A percentile compares a stretch with the other conserved stretches of the same genome.
These are phyloP conservation scores for Danio jaintianensis DNA, from an alignment of 2,797 vertebrate genomes.

Conservation along the genomic window DNA sequence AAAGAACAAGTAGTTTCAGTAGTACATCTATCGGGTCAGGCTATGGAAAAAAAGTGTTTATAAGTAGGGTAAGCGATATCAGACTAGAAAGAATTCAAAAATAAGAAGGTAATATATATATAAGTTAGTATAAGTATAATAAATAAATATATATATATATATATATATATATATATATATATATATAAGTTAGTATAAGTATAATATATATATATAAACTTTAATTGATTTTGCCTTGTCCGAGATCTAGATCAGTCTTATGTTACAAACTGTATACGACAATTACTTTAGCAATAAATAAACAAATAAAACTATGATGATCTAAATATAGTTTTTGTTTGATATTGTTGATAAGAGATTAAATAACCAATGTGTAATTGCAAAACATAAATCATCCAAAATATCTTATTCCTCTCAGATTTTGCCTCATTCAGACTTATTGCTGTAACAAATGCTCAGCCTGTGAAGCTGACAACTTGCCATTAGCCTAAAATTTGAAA, in stretches of 20 bases:
- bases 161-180: too few species aligned
- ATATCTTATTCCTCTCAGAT: not conserved
- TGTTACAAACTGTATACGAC: not conserved
- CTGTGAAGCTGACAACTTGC: slow-evolving; percentile 39
- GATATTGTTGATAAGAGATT: not conserved
- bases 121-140: too few species aligned
- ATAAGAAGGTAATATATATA: too few species aligned
- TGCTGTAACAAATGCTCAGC: not conserved
- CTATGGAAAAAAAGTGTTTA: too few species aligned
- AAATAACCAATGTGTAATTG: not conserved
- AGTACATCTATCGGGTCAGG: too few species aligned
- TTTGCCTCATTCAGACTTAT: not conserved
- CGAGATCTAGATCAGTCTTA: not conserved
- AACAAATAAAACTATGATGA: not conserved
- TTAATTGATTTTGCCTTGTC: not conserved
- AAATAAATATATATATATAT: too few species aligned
- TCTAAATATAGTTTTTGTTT: not conserved
- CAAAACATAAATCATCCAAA: not conserved
- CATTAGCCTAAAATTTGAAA: slow-evolving; percentile 47
- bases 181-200: too few species aligned
- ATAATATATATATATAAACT: too few species aligned
- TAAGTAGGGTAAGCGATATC: too few species aligned
- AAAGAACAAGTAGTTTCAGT: too few species aligned
- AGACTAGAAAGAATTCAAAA: too few species aligned
- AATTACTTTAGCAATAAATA: not conserved